Evolutionary conservation across 2,888 invertebrate species (phyloP).

Genomic region (Rutpela maculata): DNA sequence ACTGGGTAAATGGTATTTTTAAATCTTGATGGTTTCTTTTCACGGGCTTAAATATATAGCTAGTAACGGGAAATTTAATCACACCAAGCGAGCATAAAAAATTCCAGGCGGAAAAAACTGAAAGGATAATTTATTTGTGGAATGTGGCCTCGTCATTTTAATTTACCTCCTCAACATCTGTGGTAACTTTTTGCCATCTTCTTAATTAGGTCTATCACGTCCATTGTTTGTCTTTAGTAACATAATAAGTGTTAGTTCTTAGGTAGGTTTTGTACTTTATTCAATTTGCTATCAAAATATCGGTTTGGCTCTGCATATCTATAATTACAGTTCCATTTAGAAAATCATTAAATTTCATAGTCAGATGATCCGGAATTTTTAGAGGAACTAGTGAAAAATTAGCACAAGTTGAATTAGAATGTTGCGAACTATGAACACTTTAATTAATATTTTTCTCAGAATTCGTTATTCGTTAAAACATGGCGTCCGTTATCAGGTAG

Average conservation of each 20-base stretch:
- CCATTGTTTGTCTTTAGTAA: not conserved
- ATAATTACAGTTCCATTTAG: too few species aligned
- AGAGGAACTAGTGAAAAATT: too few species aligned
- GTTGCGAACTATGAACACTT: too few species aligned
- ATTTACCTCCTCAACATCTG: not conserved
- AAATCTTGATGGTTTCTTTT: constrained; percentile 24
- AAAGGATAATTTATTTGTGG: constrained; percentile 7
- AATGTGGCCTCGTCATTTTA: not conserved
- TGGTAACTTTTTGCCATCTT: not conserved
- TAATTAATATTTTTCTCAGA: too few species aligned
- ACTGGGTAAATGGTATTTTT: constrained; percentile 30
- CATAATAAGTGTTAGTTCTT: not conserved
- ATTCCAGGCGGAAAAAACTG: not conserved
- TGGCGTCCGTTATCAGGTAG: too few species aligned
- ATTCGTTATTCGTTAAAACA: too few species aligned
- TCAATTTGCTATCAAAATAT: too few species aligned
- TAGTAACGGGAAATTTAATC: constrained; percentile 25
- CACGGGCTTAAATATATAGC: constrained; percentile 20
- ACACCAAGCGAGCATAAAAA: not conserved
- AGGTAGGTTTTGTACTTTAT: too few species aligned
- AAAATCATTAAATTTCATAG: too few species aligned
- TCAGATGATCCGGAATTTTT: too few species aligned
- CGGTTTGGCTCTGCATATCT: too few species aligned
- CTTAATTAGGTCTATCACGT: not conserved
- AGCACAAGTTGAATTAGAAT: too few species aligned